Evolutionary conservation across 2,888 invertebrate genomes (phyloP).

Genomic region (Formica aserva): DNA sequence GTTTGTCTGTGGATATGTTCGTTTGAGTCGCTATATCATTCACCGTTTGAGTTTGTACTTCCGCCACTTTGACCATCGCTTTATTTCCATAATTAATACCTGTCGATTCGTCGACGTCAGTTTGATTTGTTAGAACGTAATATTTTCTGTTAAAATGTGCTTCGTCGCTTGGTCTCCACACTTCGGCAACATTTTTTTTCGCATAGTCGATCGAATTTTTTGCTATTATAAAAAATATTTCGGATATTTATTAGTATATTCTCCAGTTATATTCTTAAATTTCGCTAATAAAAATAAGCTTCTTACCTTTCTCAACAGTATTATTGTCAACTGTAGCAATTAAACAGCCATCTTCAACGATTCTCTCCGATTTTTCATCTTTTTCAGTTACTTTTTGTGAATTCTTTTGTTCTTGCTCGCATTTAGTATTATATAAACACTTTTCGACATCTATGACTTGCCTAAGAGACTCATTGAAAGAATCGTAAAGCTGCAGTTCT

Average conservation of each 20-base stretch:
- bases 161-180: constrained; percentile 27
- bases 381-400: constrained; percentile 67
- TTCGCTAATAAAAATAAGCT: background rate
- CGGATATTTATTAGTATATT: background rate
- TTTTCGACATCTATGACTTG: constrained; percentile 88
- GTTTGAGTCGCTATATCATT: constrained; percentile 85
- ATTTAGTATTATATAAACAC: constrained; percentile 78
- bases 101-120: constrained; percentile 45
- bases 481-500: constrained; percentile 88
- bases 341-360: background rate
- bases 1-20: constrained; percentile 72
- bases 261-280: background rate
- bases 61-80: constrained; percentile 79
- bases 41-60: constrained; percentile 84
- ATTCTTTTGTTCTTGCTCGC: constrained; percentile 74
- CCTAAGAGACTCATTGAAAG: constrained; percentile 88
- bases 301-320: constrained; percentile 37
- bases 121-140: constrained; percentile 36
- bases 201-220: constrained; percentile 10
- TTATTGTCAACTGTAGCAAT: constrained; percentile 18
- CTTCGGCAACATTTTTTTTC: constrained; percentile 43
- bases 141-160: constrained; percentile 37
- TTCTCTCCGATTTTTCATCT: constrained; percentile 67
- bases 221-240: constrained; percentile 21
- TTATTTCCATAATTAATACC: constrained; percentile 69